These are phyloP conservation scores for Stegostoma tigrinum DNA, from an alignment of 2,113 vertebrate species.

Conservation along the genomic window DNA sequence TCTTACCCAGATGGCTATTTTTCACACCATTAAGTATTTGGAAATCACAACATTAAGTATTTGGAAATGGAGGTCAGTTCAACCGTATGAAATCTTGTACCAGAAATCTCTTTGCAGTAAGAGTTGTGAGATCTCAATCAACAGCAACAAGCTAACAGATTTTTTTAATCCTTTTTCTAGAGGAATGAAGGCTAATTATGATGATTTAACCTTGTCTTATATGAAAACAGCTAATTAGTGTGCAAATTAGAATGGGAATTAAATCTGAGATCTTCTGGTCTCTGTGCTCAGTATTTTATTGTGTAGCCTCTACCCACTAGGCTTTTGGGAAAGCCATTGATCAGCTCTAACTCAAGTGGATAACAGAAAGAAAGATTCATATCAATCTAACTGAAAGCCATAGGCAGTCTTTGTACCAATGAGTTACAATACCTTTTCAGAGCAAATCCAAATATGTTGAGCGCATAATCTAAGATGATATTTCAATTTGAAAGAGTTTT, in stretches of 20 bases:
- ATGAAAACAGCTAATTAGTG: not conserved
- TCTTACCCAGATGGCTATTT: not conserved
- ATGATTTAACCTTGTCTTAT: not conserved
- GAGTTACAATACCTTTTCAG: too few relatives aligned
- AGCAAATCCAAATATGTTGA: too few relatives aligned
- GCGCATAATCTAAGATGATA: too few relatives aligned
- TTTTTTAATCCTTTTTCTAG: not conserved
- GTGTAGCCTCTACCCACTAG: too few relatives aligned
- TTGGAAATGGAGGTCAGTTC: not conserved
- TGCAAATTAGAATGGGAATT: not conserved
- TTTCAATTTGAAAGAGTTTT: too few relatives aligned
- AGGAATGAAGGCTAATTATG: not conserved
- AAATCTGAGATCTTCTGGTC: too few relatives aligned
- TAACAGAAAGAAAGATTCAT: too few relatives aligned
- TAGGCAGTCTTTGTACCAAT: too few relatives aligned
- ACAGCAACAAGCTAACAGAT: not conserved
- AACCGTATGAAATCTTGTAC: not conserved
- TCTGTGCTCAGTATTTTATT: too few relatives aligned
- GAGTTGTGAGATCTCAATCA: not conserved
- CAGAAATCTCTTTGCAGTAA: not conserved
- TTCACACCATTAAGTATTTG: not conserved
- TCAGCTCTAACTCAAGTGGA: too few relatives aligned
- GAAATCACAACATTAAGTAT: not conserved
- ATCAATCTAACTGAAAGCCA: too few relatives aligned
- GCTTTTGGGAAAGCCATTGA: too few relatives aligned